Evolutionary conservation across 2,888 invertebrate species (phyloP).

Genomic region (Trissolcus brochymenae): DNA sequence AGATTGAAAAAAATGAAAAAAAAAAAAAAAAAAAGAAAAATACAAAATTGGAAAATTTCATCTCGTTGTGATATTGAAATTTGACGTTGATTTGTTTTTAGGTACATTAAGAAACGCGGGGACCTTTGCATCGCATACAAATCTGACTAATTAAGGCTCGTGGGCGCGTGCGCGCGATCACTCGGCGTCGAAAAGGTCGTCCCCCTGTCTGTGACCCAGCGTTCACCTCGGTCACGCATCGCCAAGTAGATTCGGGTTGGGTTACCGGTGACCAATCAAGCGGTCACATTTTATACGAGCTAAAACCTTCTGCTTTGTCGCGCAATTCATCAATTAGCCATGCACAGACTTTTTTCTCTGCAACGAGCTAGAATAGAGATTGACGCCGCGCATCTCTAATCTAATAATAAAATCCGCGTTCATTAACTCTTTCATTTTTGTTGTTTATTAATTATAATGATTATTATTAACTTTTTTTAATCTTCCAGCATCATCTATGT

Average conservation of each 20-base stretch:
- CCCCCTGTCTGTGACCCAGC: constrained; percentile 55
- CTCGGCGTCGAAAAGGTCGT: constrained; percentile 59
- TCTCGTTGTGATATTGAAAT: no score
- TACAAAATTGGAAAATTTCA: no score
- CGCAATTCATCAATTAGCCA: constrained; percentile 55
- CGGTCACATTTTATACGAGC: constrained; percentile 58
- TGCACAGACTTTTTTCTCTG: constrained; percentile 41
- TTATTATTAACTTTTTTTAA: neutral
- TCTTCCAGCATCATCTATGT: no score
- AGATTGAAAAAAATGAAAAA: neutral
- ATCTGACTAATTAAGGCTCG: constrained; percentile 52
- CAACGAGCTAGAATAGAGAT: constrained; percentile 39
- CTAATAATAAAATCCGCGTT: constrained; percentile 46
- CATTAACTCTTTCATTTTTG: constrained; percentile 1
- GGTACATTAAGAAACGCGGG: constrained; percentile 2
- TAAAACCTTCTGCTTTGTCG: constrained; percentile 54
- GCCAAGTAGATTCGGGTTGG: constrained; percentile 59
- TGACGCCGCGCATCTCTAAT: constrained; percentile 44
- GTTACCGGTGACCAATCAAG: constrained; percentile 61
- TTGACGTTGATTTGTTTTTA: constrained; percentile 1
- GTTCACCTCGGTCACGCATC: constrained; percentile 59
- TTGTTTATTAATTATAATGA: neutral
- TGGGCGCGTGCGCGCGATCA: constrained; percentile 57
- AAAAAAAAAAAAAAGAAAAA: neutral
- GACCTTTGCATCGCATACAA: constrained; percentile 50